Evolutionary conservation across 2,888 invertebrate species (phyloP).

Genomic region (Ormyrus labotus): DNA sequence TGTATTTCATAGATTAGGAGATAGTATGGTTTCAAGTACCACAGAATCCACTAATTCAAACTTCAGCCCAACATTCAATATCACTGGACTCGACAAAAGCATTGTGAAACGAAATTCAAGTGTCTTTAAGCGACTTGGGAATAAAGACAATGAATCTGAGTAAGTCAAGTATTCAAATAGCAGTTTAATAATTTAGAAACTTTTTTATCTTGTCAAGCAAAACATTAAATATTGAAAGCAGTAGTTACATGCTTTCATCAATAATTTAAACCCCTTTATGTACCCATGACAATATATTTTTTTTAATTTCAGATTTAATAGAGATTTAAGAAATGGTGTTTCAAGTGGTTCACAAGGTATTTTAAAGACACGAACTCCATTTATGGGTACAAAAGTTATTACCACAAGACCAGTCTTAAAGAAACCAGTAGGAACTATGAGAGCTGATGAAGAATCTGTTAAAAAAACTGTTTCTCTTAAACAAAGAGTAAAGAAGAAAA

Average conservation of each 20-base stretch:
- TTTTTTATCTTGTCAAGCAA: no score
- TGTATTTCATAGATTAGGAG: conserved; percentile 78
- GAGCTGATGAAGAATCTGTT: conserved; percentile 71
- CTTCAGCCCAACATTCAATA: conserved; percentile 68
- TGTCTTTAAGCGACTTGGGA: conserved; percentile 74
- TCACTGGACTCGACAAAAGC: conserved; percentile 72
- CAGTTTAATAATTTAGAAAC: conserved; percentile 3
- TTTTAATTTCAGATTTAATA: conserved; percentile 55
- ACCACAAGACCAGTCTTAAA: conserved; percentile 59
- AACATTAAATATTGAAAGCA: no score
- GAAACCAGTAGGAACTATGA: conserved; percentile 70
- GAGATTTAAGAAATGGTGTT: conserved; percentile 68
- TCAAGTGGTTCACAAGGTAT: conserved; percentile 64
- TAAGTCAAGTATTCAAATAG: conserved; percentile 1
- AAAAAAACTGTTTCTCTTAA: conserved; percentile 64
- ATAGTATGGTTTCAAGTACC: conserved; percentile 76
- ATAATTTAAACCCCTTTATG: background rate
- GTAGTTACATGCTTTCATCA: no score
- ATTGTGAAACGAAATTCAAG: conserved; percentile 67
- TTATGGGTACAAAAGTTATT: conserved; percentile 59
- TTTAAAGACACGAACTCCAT: conserved; percentile 64
- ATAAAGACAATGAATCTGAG: conserved; percentile 65
- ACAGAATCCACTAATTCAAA: conserved; percentile 65
- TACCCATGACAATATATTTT: background rate
- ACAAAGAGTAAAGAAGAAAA: conserved; percentile 64